phyloP scores from a whole-genome alignment of 2,888 invertebrate genomes.

The Callimorpha dominula region DNA sequence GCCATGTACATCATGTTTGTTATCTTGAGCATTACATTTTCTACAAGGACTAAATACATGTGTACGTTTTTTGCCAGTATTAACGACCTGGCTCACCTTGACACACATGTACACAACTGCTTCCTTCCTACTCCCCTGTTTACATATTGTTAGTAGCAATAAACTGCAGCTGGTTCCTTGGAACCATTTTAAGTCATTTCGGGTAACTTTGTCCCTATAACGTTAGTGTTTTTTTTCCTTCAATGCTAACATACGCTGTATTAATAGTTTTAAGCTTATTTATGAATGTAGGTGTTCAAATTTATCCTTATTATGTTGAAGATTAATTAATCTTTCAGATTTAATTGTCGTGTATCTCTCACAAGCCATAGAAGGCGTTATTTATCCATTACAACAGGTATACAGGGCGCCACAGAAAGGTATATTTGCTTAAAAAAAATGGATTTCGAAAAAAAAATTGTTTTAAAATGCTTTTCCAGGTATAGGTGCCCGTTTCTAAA shows the following conservation, averaged over 20 bases:
- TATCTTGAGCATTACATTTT: constrained; percentile 36
- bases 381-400: too few species aligned
- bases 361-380: neutral
- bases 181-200: neutral
- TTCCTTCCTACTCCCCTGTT: constrained; percentile 67
- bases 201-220: constrained; percentile 1
- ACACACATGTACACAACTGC: constrained; percentile 51
- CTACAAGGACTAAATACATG: constrained; percentile 41
- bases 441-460: too few species aligned
- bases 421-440: too few species aligned
- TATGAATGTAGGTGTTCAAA: neutral
- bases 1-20: constrained; percentile 17
- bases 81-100: constrained; percentile 61
- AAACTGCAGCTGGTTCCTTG: constrained; percentile 15
- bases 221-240: neutral
- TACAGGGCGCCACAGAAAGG: too few species aligned
- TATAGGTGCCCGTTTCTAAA: too few species aligned
- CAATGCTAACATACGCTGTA: neutral
- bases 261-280: neutral
- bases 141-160: constrained; percentile 12
- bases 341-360: neutral
- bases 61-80: constrained; percentile 27
- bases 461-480: too few species aligned
- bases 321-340: neutral
- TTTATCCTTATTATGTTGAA: neutral